phyloP scores from a whole-genome alignment of 2,113 vertebrate genomes.

The Pholis gunnellus region DNA sequence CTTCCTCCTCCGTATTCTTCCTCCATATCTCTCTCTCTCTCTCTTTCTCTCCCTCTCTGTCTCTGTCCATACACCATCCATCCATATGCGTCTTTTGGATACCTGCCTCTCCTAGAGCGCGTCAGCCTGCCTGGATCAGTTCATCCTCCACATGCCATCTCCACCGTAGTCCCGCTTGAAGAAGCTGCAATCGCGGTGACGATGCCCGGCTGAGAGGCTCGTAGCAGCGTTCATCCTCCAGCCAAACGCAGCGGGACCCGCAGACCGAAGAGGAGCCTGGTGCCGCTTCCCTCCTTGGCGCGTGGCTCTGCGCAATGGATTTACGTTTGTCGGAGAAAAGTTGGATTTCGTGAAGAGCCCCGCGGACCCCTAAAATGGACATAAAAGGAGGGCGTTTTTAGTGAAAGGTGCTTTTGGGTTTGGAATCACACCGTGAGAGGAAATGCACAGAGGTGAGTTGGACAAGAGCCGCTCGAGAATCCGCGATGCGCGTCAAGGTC shows the following conservation, averaged over 20 bases:
- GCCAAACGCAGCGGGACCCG: slow-evolving; percentile 20
- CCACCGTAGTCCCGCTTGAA: slow-evolving; percentile 22
- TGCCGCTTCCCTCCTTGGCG: slow-evolving; percentile 11
- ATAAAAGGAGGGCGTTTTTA: slow-evolving; percentile 58
- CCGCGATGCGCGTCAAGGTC: slow-evolving; percentile 44
- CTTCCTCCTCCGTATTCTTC: neutral
- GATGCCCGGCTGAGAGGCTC: slow-evolving; percentile 67
- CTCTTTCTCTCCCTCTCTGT: slow-evolving; percentile 17
- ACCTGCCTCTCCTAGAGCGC: slow-evolving; percentile 48
- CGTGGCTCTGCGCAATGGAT: slow-evolving; percentile 71
- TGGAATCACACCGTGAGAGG: slow-evolving; percentile 71
- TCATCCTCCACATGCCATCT: slow-evolving; percentile 29
- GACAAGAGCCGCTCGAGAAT: neutral
- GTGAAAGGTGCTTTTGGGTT: slow-evolving; percentile 56
- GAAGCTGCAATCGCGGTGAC: slow-evolving; percentile 29
- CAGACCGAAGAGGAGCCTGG: slow-evolving; percentile 37
- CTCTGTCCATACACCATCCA: slow-evolving; percentile 12
- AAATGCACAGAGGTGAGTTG: slow-evolving; percentile 85
- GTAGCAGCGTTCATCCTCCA: slow-evolving; percentile 31
- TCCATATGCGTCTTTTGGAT: slow-evolving; percentile 62
- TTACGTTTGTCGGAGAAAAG: slow-evolving; percentile 76
- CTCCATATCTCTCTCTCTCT: neutral
- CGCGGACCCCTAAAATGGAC: slow-evolving; percentile 65
- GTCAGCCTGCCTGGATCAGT: slow-evolving; percentile 41
- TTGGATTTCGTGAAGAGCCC: slow-evolving; percentile 77